These are phyloP conservation scores for Psittacula echo DNA, from an alignment of 2,797 vertebrate genomes.

Conservation along the genomic window DNA sequence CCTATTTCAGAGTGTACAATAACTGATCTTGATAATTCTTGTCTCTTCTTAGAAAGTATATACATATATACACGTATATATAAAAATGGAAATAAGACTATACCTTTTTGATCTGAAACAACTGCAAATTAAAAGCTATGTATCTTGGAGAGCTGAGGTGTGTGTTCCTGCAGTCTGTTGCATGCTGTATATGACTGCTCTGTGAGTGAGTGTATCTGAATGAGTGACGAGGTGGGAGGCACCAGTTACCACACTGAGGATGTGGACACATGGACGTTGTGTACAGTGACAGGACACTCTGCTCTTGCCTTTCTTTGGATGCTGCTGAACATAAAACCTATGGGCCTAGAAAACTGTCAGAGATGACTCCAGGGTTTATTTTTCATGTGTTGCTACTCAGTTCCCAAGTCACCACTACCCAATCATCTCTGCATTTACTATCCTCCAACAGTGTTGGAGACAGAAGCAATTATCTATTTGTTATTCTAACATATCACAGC, in stretches of 20 bases:
- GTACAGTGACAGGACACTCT: fast-evolving
- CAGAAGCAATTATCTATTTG: not conserved
- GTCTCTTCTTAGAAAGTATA: not conserved
- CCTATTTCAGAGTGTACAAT: not conserved
- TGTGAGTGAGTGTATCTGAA: not conserved
- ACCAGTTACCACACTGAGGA: not conserved
- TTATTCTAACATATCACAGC: not conserved
- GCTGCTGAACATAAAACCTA: not conserved
- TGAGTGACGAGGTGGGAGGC: not conserved
- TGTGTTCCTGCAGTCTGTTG: not conserved
- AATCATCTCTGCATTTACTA: not conserved
- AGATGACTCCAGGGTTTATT: not conserved
- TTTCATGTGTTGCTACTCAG: not conserved
- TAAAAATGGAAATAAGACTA: not conserved
- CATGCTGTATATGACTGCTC: not conserved
- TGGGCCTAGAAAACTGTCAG: not conserved
- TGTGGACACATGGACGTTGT: fast-evolving
- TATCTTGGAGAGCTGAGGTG: fast-evolving
- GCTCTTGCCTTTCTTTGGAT: not conserved
- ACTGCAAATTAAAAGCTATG: not conserved
- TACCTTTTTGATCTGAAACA: not conserved
- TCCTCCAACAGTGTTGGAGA: fast-evolving
- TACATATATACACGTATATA: too few relatives aligned
- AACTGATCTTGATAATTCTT: not conserved
- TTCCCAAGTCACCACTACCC: not conserved